Conservation (phyloP, 2,113 vertebrate species). For the Sebastes schlegelii region DNA sequence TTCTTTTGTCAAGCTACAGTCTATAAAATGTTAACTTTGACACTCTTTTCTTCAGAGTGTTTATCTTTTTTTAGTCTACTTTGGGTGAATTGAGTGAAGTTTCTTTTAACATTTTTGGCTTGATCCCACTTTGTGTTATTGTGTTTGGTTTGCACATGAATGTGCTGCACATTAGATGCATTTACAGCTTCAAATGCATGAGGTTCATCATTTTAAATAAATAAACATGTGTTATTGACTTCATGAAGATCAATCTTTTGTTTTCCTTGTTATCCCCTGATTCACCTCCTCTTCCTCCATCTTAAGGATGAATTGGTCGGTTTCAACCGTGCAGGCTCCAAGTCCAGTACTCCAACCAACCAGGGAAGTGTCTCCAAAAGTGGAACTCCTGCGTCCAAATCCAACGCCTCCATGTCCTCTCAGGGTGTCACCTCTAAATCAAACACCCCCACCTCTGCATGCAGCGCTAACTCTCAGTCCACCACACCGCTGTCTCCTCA, state of each 20-base stretch:
- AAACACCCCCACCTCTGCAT: conserved; percentile 80
- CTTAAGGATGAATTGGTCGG: conserved; percentile 93
- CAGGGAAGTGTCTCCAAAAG: conserved; percentile 84
- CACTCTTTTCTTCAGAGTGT: not conserved
- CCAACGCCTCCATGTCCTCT: conserved; percentile 39
- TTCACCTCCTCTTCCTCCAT: not conserved
- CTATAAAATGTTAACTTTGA: not conserved
- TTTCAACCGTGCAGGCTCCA: conserved; percentile 82
- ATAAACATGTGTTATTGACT: not conserved
- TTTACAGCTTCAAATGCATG: not conserved
- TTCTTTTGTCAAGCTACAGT: not conserved
- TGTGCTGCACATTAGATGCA: not conserved
- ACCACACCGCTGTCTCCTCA: conserved; percentile 20
- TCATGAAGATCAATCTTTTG: not conserved
- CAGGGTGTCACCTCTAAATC: conserved; percentile 84
- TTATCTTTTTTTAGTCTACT: not conserved
- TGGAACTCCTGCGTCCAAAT: conserved; percentile 77
- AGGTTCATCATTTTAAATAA: not conserved
- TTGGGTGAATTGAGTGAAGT: not conserved
- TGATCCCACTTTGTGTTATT: not conserved
- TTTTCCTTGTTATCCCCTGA: not conserved
- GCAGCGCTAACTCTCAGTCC: conserved; percentile 76
- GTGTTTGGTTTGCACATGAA: not conserved
- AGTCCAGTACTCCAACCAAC: conserved; percentile 41
- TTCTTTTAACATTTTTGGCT: not conserved